Evolutionary conservation across 2,113 vertebrate species (phyloP).

Genomic region (Delphinus delphis): DNA sequence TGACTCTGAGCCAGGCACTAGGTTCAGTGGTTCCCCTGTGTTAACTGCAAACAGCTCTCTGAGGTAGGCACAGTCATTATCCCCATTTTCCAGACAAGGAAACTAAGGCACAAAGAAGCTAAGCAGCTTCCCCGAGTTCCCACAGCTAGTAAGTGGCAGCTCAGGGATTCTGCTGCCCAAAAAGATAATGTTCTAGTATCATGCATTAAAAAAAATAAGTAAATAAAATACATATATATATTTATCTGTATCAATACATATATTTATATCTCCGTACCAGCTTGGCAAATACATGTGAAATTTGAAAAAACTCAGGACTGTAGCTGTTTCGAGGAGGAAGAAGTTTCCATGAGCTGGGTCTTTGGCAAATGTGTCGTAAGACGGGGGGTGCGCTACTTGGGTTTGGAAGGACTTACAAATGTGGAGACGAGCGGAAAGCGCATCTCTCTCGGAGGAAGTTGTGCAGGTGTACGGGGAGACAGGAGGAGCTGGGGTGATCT

Average conservation of each 20-base stretch:
- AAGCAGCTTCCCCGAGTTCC: background rate
- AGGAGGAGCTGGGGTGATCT: background rate
- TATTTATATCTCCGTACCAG: background rate
- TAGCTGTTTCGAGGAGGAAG: background rate
- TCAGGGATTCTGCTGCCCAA: background rate
- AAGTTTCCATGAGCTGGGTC: background rate
- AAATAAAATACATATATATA: background rate
- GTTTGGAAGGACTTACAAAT: background rate
- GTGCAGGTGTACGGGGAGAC: background rate
- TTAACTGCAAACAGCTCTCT: background rate
- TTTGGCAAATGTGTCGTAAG: background rate
- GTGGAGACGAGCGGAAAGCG: background rate
- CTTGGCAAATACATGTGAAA: background rate
- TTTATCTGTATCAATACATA: background rate
- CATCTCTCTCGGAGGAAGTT: background rate
- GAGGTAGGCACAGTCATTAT: background rate
- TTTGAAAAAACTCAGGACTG: background rate
- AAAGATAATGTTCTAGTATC: background rate
- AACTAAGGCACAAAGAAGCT: background rate
- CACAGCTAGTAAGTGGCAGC: background rate
- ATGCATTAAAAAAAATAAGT: background rate
- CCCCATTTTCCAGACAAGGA: background rate
- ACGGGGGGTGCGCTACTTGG: accelerated
- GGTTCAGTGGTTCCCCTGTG: background rate
- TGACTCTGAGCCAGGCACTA: background rate